phyloP scores from a whole-genome alignment of 2,888 invertebrate species.

The Chouioia cunea region DNA sequence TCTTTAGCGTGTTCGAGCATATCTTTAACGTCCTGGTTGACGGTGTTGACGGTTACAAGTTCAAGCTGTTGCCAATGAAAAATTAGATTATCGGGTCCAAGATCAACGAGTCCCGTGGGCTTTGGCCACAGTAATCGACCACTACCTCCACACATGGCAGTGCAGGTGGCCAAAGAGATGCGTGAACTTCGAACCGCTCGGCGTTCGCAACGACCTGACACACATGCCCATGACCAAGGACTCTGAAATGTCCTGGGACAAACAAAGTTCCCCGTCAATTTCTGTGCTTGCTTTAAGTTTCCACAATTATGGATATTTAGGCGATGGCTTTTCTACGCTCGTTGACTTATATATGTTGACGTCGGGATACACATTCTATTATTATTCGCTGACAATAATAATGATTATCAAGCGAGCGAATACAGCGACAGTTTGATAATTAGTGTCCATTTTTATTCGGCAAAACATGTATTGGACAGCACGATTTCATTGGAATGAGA shows the following conservation, averaged over 20 bases:
- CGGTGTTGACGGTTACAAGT: conserved; percentile 60
- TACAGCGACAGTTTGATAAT: too few relatives aligned
- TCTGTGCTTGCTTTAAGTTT: too few relatives aligned
- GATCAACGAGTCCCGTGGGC: conserved; percentile 79
- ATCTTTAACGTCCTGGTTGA: conserved; percentile 59
- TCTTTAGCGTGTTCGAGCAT: conserved; percentile 65
- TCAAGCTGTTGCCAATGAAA: conserved; percentile 72
- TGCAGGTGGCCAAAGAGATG: conserved; percentile 81
- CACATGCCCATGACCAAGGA: conserved; percentile 85
- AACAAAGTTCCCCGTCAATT: not conserved
- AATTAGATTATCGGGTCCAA: conserved; percentile 76
- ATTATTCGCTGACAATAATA: too few relatives aligned
- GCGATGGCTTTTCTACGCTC: not conserved
- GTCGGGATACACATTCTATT: too few relatives aligned
- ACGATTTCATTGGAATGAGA: too few relatives aligned
- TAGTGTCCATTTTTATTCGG: too few relatives aligned
- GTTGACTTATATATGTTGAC: not conserved
- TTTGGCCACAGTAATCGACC: conserved; percentile 82
- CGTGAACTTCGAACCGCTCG: conserved; percentile 74
- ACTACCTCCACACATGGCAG: conserved; percentile 80
- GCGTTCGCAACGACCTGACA: conserved; percentile 77
- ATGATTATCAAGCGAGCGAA: too few relatives aligned
- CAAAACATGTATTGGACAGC: too few relatives aligned
- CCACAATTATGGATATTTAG: conserved; percentile 2
- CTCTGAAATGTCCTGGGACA: conserved; percentile 61